Evolutionary conservation across 2,113 vertebrate genomes (phyloP).

Genomic region (Thymallus thymallus): DNA sequence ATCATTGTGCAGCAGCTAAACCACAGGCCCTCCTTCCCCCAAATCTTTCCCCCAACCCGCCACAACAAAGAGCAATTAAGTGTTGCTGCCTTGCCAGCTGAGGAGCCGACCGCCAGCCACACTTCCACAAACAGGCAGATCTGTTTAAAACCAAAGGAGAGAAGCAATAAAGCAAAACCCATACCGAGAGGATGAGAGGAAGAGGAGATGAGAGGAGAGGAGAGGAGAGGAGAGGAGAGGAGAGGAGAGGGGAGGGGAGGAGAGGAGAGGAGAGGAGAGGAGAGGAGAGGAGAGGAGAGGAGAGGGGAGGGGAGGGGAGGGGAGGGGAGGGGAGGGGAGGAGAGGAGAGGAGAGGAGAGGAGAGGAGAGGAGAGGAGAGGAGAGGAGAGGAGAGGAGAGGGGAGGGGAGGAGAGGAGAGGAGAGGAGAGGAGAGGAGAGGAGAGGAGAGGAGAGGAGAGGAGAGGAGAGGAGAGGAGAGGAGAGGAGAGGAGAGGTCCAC

Average conservation of each 20-base stretch:
- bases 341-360: too few relatives aligned
- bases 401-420: too few relatives aligned
- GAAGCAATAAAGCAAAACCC: constrained; percentile 76
- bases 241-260: background rate
- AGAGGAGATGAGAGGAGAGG: background rate
- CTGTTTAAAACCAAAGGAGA: constrained; percentile 77
- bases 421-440: too few relatives aligned
- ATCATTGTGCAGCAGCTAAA: constrained; percentile 68
- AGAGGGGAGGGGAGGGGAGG: too few relatives aligned
- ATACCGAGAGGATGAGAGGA: background rate
- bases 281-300: too few relatives aligned
- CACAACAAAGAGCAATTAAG: constrained; percentile 83
- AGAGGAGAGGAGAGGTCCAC: too few relatives aligned
- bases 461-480: too few relatives aligned
- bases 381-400: too few relatives aligned
- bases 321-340: too few relatives aligned
- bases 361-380: too few relatives aligned
- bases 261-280: too few relatives aligned
- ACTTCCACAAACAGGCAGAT: constrained; percentile 84
- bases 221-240: background rate
- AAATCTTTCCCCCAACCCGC: constrained; percentile 22
- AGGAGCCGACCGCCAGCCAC: constrained; percentile 77
- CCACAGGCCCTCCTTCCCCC: constrained; percentile 52
- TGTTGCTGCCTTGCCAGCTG: constrained; percentile 75
- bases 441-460: too few relatives aligned